These are phyloP conservation scores for Barnardius zonarius DNA, from an alignment of 2,113 vertebrate genomes.

Conservation along the genomic window DNA sequence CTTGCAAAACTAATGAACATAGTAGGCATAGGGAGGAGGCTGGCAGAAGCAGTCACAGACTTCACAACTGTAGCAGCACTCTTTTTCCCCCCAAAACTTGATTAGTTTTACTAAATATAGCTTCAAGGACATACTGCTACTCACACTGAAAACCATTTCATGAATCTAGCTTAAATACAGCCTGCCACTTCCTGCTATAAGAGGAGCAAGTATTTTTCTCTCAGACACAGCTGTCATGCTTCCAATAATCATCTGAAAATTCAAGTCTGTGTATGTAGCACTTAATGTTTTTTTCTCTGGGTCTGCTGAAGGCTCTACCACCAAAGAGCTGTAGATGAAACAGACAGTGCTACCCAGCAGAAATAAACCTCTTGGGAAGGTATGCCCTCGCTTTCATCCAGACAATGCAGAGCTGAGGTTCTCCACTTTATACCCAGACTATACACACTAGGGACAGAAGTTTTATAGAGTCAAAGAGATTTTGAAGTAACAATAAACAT, in stretches of 20 bases:
- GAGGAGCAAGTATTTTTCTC: not conserved
- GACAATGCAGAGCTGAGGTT: rapidly evolving
- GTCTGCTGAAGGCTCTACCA: not conserved
- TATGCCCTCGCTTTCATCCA: not conserved
- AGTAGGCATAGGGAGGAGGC: not conserved
- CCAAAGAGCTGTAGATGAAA: not conserved
- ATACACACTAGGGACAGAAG: not conserved
- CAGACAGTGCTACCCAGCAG: rapidly evolving
- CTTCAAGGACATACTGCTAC: not conserved
- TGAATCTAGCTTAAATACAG: not conserved
- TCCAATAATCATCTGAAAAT: not conserved
- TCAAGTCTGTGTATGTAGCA: not conserved
- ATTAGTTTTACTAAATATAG: not conserved
- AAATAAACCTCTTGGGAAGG: not conserved
- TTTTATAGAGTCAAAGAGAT: not conserved
- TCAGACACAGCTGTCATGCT: not conserved
- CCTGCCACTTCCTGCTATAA: not conserved
- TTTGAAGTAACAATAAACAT: not conserved
- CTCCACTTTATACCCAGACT: not conserved
- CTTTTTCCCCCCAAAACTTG: not conserved
- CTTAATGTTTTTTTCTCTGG: not conserved
- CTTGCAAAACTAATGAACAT: not conserved
- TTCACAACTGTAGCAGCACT: not conserved
- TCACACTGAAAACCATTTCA: not conserved
- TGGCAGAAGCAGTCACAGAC: not conserved